These are phyloP conservation scores for Volucella bombylans DNA, from an alignment of 2,888 invertebrate species.

Conservation along the genomic window DNA sequence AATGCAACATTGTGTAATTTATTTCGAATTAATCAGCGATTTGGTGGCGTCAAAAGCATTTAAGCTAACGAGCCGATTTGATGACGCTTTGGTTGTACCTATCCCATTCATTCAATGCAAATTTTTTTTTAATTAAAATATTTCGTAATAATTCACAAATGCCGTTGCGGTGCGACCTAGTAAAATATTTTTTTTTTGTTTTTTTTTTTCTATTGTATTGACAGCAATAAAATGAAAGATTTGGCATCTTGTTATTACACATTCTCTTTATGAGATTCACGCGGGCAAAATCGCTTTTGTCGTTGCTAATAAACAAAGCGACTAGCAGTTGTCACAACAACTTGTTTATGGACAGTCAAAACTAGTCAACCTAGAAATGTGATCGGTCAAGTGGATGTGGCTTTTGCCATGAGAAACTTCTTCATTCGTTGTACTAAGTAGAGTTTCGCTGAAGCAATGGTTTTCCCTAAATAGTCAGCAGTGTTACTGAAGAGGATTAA, in stretches of 20 bases:
- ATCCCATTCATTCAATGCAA: conserved; percentile 36
- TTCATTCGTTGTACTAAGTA: no score
- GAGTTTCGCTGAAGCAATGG: no score
- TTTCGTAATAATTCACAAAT: conserved; percentile 12
- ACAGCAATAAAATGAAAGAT: not conserved
- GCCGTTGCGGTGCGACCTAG: conserved; percentile 17
- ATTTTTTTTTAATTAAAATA: conserved; percentile 21
- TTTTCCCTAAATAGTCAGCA: no score
- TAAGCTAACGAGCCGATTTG: not conserved
- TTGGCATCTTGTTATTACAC: not conserved
- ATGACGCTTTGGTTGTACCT: not conserved
- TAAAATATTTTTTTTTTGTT: not conserved
- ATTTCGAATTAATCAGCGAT: conserved; percentile 14
- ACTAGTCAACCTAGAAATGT: no score
- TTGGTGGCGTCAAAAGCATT: conserved; percentile 8
- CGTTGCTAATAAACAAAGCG: no score
- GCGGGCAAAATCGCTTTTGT: no score
- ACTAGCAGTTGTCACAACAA: no score
- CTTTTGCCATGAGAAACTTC: no score
- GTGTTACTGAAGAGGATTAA: no score
- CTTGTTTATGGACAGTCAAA: no score
- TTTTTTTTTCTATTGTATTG: not conserved
- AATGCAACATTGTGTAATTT: conserved; percentile 34
- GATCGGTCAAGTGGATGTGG: no score
- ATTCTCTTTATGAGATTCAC: no score